phyloP scores from a whole-genome alignment of 2,888 invertebrate genomes.

The Drosophila antonietae region DNA sequence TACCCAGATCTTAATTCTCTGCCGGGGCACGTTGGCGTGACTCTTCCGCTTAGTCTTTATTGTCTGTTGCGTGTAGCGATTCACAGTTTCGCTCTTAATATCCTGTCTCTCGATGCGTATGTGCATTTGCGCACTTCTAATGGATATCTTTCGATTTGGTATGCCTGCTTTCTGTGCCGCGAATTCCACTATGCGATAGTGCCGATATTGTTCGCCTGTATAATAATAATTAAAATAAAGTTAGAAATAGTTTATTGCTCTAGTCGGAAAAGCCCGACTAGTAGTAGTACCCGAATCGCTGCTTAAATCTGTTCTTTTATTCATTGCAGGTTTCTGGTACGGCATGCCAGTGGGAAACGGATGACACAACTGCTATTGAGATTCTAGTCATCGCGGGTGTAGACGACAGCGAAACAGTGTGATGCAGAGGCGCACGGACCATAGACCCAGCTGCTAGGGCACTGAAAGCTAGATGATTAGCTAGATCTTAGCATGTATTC shows the following conservation, averaged over 20 bases:
- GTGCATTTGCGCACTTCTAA: conserved; percentile 93
- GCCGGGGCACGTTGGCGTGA: conserved; percentile 17
- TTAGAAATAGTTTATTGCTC: neutral
- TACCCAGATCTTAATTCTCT: conserved; percentile 82
- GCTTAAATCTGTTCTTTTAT: too few relatives aligned
- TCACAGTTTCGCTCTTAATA: conserved; percentile 13
- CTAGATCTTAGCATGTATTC: too few relatives aligned
- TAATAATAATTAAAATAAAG: neutral
- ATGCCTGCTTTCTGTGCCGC: conserved; percentile 88
- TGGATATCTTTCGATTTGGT: conserved; percentile 87
- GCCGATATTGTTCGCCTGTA: conserved; percentile 92
- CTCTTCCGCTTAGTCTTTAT: conserved; percentile 39
- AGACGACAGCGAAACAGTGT: too few relatives aligned
- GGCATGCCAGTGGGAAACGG: too few relatives aligned
- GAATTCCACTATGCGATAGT: conserved; percentile 94
- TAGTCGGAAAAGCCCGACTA: neutral
- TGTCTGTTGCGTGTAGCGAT: conserved; percentile 30
- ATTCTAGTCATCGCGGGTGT: too few relatives aligned
- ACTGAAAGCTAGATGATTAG: too few relatives aligned
- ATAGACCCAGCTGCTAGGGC: too few relatives aligned
- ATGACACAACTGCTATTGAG: too few relatives aligned
- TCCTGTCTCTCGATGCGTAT: conserved; percentile 85
- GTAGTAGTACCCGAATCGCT: neutral
- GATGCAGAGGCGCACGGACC: too few relatives aligned
- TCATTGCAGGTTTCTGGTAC: neutral